A percentile compares a stretch with the other conserved stretches of the same genome.
Conservation (phyloP, 2,888 invertebrate genomes). For the Rhagonycha fulva region DNA sequence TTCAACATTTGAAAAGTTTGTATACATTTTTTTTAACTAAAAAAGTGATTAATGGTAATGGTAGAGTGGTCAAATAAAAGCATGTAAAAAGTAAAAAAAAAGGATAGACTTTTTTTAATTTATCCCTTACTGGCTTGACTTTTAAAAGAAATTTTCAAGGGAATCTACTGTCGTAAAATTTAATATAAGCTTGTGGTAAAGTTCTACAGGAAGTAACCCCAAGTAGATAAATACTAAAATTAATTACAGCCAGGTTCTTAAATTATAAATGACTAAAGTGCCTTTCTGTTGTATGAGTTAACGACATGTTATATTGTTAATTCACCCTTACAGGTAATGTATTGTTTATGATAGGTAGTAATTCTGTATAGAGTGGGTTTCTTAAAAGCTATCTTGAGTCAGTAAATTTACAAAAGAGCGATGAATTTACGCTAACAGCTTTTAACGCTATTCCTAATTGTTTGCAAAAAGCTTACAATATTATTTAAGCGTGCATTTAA, state of each 20-base stretch:
- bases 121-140: slow-evolving; percentile 13
- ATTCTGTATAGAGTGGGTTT: slow-evolving; percentile 12
- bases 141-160: slow-evolving; percentile 17
- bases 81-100: background rate
- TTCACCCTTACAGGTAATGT: slow-evolving; percentile 28
- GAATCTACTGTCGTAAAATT: slow-evolving; percentile 23
- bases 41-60: background rate
- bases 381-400: background rate
- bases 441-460: slow-evolving; percentile 9
- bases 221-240: slow-evolving; percentile 35
- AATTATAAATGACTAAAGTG: slow-evolving; percentile 36
- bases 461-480: background rate
- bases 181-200: slow-evolving; percentile 25
- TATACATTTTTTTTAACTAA: background rate
- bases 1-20: background rate
- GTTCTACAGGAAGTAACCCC: slow-evolving; percentile 31
- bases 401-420: slow-evolving; percentile 6
- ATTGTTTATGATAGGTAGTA: slow-evolving; percentile 31
- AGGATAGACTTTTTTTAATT: slow-evolving; percentile 19
- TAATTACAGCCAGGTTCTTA: slow-evolving; percentile 34
- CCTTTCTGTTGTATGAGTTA: slow-evolving; percentile 30
- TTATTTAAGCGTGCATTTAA: background rate
- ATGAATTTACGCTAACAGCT: slow-evolving; percentile 22
- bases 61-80: slow-evolving; percentile 3
- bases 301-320: slow-evolving; percentile 31